A percentile compares a stretch with the other conserved stretches of the same genome.
Evolutionary conservation across 2,113 vertebrate species (phyloP).

Genomic region (Paraplagusia blochii): DNA sequence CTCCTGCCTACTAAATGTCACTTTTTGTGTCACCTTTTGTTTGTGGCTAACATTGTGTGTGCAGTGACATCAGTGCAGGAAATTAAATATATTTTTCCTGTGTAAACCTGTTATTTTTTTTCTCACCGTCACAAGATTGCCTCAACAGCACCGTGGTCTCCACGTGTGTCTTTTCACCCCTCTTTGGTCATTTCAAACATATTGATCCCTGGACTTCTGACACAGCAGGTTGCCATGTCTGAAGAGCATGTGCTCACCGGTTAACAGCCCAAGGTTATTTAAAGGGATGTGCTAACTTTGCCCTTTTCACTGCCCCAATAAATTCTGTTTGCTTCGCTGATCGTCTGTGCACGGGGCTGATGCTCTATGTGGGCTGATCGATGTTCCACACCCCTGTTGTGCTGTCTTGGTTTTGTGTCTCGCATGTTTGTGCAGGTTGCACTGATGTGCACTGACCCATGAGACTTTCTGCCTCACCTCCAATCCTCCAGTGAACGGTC

Average conservation of each 20-base stretch:
- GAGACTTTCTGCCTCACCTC: slow-evolving; percentile 46
- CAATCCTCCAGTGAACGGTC: slow-evolving; percentile 66
- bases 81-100: not conserved
- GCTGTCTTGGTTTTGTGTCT: slow-evolving; percentile 36
- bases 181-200: slow-evolving; percentile 57
- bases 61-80: not conserved
- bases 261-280: slow-evolving; percentile 73
- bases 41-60: no score
- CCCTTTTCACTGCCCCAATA: slow-evolving; percentile 60
- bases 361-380: slow-evolving; percentile 20
- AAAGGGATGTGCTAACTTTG: slow-evolving; percentile 73
- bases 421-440: slow-evolving; percentile 24
- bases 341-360: slow-evolving; percentile 24
- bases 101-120: not conserved
- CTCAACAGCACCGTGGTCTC: slow-evolving; percentile 45
- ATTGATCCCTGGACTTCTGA: slow-evolving; percentile 60
- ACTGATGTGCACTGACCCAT: slow-evolving; percentile 37
- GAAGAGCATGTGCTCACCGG: slow-evolving; percentile 51
- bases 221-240: slow-evolving; percentile 53
- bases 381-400: slow-evolving; percentile 16
- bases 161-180: slow-evolving; percentile 34
- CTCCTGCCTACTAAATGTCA: no score
- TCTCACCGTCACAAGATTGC: slow-evolving; percentile 18
- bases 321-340: slow-evolving; percentile 45
- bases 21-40: no score